phyloP scores from a whole-genome alignment of 2,888 invertebrate species.

The Eupithecia exiguata region DNA sequence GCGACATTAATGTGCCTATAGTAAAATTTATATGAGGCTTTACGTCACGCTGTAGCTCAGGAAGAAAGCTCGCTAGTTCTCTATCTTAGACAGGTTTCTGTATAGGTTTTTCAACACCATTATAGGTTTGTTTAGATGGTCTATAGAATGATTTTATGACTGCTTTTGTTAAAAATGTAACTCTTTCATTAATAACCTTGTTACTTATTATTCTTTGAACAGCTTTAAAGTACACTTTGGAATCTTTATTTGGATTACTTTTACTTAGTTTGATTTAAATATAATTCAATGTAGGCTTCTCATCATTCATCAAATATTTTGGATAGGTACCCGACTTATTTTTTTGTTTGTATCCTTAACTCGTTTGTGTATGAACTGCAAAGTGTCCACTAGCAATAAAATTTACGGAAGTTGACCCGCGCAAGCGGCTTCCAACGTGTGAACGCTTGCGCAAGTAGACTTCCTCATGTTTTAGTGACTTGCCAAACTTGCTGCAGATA shows the following conservation, averaged over 20 bases:
- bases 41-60: constrained; percentile 63
- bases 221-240: neutral
- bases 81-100: neutral
- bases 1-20: constrained; percentile 83
- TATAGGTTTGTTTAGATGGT: neutral
- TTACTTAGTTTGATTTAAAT: neutral
- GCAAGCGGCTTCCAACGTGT: no score
- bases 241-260: neutral
- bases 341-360: neutral
- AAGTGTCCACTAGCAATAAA: no score
- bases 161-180: no score
- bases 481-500: no score
- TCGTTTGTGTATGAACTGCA: no score
- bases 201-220: neutral
- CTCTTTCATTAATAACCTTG: no score
- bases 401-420: no score
- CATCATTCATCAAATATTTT: neutral
- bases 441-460: no score
- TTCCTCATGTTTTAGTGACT: no score
- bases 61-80: constrained; percentile 17
- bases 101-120: neutral
- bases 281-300: neutral
- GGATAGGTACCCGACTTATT: neutral
- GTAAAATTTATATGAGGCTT: constrained; percentile 82
- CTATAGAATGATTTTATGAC: neutral